Evolutionary conservation across 2,888 invertebrate species (phyloP), one percentile per base, ranked within the genome.

Genomic region (Rhaphigaster nebulosa): DNA sequence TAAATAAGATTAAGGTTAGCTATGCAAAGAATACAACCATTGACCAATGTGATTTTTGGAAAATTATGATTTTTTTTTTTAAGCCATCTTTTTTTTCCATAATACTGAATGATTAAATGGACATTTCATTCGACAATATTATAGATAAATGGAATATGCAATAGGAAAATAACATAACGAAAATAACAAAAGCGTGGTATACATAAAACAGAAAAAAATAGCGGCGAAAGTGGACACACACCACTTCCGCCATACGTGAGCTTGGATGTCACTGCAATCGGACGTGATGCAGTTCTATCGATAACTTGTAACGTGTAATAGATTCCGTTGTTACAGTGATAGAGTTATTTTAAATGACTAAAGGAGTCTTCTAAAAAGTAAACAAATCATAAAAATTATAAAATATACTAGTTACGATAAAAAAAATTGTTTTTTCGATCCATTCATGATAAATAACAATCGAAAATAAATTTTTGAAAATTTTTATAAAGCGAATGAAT

Each of bases 241-340:
- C 26, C n/a, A 38, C 70, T 76, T 76, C 70, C 70, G 70, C 70
- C 34, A 76, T 76, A 76, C 70, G 70, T 76, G 70, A 70, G 34
- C 70, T 65, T 34, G 29, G 70, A 70, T 70, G 70, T 20, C 70
- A 76, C 38, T 76, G 70, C 70, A 76, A 76, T 76, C 70, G 70
- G 38, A 76, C 34, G 70, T 76, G 70, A 76, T 76, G 34, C 34
- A 76, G 70, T 34, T 70, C 70, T 34, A 20, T 76, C 70, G 70
- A 76, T 76, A 76, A 38, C 38, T 8, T 76, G 38, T 76, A 76
- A 76, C 70, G 0, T 38, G 20, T 38, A 8, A 76, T 76, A 4
- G 70, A 76, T 76, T 20, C 12, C 1, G 20, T 23, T 5, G 29
- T 65, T 29, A 65, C 38, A 23, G 70, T 38, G 38, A 76, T 23